Evolutionary conservation across 2,797 vertebrate species (phyloP).

Genomic region (Denticeps clupeoides): DNA sequence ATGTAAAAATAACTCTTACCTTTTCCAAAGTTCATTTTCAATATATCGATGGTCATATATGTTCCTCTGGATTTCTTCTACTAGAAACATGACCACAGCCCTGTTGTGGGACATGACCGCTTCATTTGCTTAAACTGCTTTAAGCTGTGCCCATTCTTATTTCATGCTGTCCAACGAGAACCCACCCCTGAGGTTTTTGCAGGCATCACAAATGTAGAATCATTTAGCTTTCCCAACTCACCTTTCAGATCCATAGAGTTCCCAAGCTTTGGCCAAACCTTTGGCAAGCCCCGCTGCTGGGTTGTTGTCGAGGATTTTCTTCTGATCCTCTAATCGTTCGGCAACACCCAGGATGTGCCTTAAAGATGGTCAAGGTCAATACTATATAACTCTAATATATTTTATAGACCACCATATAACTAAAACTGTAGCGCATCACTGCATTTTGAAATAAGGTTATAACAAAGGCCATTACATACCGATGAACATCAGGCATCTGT

Average conservation of each 20-base stretch:
- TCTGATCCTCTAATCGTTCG: conserved; percentile 62
- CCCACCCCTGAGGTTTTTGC: too few relatives aligned
- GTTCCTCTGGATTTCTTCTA: conserved; percentile 75
- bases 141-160: too few relatives aligned
- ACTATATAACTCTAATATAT: background rate
- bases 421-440: background rate
- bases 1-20: too few relatives aligned
- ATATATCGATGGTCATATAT: conserved; percentile 85
- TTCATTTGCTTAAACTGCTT: too few relatives aligned
- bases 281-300: conserved; percentile 67
- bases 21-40: conserved; percentile 79
- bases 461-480: conserved; percentile 48
- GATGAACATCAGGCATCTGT: conserved; percentile 63
- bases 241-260: conserved; percentile 78
- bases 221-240: conserved; percentile 33
- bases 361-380: background rate
- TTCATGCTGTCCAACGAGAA: too few relatives aligned
- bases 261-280: conserved; percentile 80
- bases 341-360: conserved; percentile 75
- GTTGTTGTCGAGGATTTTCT: conserved; percentile 69
- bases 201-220: too few relatives aligned
- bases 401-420: background rate
- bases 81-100: conserved; percentile 81
- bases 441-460: background rate
- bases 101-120: conserved; percentile 44